Evolutionary conservation across 1,140 invertebrate genomes (phyloP).

Genomic region (Drosophila tristis): DNA sequence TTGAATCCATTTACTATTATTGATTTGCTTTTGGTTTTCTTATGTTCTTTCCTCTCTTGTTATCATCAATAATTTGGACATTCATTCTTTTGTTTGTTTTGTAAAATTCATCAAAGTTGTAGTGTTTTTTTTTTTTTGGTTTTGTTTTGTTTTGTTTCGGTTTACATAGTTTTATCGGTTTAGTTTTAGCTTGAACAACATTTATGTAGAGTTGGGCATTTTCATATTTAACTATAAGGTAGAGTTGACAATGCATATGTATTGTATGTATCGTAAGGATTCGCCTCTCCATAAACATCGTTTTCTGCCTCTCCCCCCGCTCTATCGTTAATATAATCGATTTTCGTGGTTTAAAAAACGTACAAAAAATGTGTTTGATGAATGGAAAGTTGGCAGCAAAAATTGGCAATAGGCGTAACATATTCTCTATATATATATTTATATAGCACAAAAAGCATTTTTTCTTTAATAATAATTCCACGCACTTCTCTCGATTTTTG

Average conservation of each 20-base stretch:
- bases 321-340: not conserved
- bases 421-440: constrained; percentile 38
- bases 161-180: constrained; percentile 43
- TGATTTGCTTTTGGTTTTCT: constrained; percentile 54
- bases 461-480: not conserved
- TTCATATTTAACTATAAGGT: constrained; percentile 71
- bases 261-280: constrained; percentile 54
- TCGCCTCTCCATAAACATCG: constrained; percentile 35
- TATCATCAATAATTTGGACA: constrained; percentile 69
- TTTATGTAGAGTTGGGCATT: constrained; percentile 72
- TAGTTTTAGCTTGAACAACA: constrained; percentile 72
- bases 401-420: constrained; percentile 60
- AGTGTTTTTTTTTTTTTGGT: constrained; percentile 35
- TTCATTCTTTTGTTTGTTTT: constrained; percentile 43
- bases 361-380: constrained; percentile 49
- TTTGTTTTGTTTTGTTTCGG: constrained; percentile 43
- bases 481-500: not conserved
- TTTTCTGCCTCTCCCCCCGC: constrained; percentile 1
- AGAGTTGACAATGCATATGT: constrained; percentile 75
- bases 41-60: constrained; percentile 33
- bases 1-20: constrained; percentile 70
- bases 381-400: constrained; percentile 56
- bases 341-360: constrained; percentile 36
- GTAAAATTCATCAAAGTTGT: constrained; percentile 80
- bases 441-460: constrained; percentile 51